These are phyloP conservation scores for Folsomia manolachei DNA, from an alignment of 2,888 invertebrate species.

Conservation along the genomic window DNA sequence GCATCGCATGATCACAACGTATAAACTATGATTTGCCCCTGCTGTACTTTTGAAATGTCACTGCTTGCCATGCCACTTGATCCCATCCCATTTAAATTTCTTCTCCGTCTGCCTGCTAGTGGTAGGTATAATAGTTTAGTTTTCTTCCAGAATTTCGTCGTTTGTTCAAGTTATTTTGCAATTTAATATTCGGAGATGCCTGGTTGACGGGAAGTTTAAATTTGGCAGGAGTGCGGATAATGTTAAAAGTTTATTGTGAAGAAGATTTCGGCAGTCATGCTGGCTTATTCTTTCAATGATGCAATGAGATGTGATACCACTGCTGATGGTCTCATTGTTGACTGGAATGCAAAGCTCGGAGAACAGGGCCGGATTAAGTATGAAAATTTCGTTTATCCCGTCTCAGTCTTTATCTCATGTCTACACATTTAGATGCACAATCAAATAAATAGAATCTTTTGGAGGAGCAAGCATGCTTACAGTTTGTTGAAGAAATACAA, in stretches of 20 bases:
- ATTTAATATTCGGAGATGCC: neutral
- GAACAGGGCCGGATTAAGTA: neutral
- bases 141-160: neutral
- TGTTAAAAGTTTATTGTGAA: constrained; percentile 1
- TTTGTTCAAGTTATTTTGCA: neutral
- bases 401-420: no score
- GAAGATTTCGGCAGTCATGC: neutral
- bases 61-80: neutral
- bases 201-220: neutral
- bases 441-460: no score
- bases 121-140: neutral
- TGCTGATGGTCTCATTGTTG: neutral
- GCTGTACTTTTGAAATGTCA: neutral
- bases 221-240: neutral
- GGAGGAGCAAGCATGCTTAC: no score
- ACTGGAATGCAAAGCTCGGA: neutral
- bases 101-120: neutral
- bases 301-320: neutral
- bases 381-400: constrained; percentile 2
- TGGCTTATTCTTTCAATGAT: neutral
- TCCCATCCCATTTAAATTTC: neutral
- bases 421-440: neutral
- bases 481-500: no score
- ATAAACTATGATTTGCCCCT: neutral
- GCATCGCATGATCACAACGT: neutral